These are phyloP conservation scores for Metellina segmentata DNA, from an alignment of 2,888 invertebrate genomes.

Conservation along the genomic window DNA sequence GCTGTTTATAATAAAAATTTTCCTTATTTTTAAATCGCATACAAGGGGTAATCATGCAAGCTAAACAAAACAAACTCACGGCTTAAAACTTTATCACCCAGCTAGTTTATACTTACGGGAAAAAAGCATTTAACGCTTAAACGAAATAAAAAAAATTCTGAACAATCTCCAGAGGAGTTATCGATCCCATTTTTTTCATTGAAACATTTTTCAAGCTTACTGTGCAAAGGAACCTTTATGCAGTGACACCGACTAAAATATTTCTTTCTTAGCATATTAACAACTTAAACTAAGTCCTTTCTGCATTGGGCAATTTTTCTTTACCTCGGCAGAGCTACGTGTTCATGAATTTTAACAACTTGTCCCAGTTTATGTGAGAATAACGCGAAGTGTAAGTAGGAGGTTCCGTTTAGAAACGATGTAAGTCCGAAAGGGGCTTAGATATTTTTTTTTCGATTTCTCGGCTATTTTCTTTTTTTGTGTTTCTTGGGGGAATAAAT, in stretches of 20 bases:
- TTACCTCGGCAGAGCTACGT: not conserved
- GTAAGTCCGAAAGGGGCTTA: not conserved
- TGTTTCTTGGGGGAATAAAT: not conserved
- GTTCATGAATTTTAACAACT: slow-evolving; percentile 1
- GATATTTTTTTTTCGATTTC: not conserved
- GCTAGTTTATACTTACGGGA: not conserved
- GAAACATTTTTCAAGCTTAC: slow-evolving; percentile 6
- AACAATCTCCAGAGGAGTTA: not conserved
- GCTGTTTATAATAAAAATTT: not conserved
- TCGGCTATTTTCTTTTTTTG: not conserved
- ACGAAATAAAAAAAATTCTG: not conserved
- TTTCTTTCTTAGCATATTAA: not conserved
- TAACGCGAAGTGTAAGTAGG: not conserved
- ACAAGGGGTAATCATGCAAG: not conserved
- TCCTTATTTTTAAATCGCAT: not conserved
- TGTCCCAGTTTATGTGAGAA: not conserved
- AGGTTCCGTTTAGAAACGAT: not conserved
- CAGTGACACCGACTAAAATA: not conserved
- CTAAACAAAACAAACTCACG: not conserved
- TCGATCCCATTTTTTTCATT: not conserved
- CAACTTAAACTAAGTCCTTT: slow-evolving; percentile 15
- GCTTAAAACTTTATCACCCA: not conserved
- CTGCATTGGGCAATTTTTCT: not conserved
- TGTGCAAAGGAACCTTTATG: not conserved
- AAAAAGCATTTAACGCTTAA: not conserved